Evolutionary conservation across 2,797 vertebrate genomes (phyloP).

Genomic region (Oceanodroma leucorhoa): DNA sequence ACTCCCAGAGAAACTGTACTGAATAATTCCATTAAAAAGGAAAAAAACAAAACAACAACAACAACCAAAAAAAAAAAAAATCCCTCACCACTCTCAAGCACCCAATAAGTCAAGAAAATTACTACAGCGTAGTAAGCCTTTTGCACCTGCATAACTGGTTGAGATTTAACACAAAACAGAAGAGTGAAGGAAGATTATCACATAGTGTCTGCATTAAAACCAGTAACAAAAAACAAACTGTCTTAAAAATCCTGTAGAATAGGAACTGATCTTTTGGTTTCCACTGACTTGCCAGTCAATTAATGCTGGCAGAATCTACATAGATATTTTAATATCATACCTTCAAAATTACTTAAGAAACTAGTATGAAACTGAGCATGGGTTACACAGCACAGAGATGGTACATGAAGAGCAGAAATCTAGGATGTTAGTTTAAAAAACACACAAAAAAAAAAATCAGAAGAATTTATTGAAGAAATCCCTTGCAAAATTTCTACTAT

Average conservation of each 20-base stretch:
- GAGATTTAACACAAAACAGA: neutral
- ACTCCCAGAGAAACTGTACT: neutral
- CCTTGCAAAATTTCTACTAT: neutral
- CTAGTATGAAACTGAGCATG: neutral
- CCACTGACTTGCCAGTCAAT: neutral
- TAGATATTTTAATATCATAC: rapidly evolving
- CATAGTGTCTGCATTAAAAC: neutral
- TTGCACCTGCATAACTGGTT: neutral
- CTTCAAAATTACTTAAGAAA: neutral
- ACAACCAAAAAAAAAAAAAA: neutral
- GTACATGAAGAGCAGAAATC: neutral
- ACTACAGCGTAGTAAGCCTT: neutral
- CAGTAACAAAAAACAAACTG: neutral
- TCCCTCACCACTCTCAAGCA: neutral
- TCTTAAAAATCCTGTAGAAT: neutral
- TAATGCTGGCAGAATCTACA: neutral
- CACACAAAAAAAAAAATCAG: neutral
- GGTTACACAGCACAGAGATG: neutral
- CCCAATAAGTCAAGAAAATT: neutral
- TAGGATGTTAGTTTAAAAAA: neutral
- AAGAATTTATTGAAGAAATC: neutral
- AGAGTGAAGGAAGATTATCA: neutral
- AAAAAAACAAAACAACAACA: neutral
- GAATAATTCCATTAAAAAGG: neutral
- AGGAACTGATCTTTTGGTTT: neutral